Percentiles rank a stretch among this genome's conserved stretches.
Evolutionary conservation across 1,140 invertebrate genomes (phyloP).

Genomic region (Formica selysi): DNA sequence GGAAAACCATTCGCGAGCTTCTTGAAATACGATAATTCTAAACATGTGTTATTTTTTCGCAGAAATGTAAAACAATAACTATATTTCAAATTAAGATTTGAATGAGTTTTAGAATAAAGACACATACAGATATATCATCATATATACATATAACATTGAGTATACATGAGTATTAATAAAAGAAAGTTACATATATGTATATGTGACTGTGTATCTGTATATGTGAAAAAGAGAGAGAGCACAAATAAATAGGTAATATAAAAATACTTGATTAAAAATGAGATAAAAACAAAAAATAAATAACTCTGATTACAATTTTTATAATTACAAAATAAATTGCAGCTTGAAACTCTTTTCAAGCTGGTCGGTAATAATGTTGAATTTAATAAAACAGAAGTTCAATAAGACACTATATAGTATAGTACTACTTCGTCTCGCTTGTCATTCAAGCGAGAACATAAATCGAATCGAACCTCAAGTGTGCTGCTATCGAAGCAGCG

Average conservation of each 20-base stretch:
- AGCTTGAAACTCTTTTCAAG: neutral
- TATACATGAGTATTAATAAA: too few species aligned
- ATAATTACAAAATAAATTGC: neutral
- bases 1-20: neutral
- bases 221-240: too few species aligned
- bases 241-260: neutral
- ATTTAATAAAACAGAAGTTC: neutral
- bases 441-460: slow-evolving; percentile 26
- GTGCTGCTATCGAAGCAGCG: neutral
- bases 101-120: neutral
- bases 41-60: neutral
- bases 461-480: slow-evolving; percentile 34
- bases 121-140: neutral
- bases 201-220: too few species aligned
- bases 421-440: neutral
- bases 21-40: neutral
- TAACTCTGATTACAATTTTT: neutral
- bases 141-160: neutral
- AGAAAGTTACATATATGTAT: too few species aligned
- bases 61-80: neutral
- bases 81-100: neutral
- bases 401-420: slow-evolving; percentile 7
- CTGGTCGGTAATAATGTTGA: slow-evolving; percentile 5
- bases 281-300: neutral
- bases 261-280: neutral